Percentiles rank a stretch among this genome's conserved stretches.
Evolutionary conservation across 2,888 invertebrate species (phyloP).

Genomic region (Nymphalis c-album): DNA sequence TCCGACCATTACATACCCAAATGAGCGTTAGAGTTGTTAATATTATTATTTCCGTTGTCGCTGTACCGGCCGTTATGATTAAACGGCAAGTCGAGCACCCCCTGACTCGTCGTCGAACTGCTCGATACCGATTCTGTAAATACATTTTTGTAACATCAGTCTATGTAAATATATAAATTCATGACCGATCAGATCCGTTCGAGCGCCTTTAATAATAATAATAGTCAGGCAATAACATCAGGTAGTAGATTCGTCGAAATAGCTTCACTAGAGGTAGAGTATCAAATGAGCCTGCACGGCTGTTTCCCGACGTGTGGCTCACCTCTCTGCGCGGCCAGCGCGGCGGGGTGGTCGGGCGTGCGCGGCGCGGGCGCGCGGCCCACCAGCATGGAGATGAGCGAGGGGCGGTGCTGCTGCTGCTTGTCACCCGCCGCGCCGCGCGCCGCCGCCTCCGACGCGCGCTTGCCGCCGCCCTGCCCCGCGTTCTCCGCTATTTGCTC

Average conservation of each 20-base stretch:
- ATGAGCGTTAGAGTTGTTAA: conserved; percentile 49
- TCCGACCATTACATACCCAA: conserved; percentile 46
- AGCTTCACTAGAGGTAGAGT: too few species aligned
- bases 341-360: conserved; percentile 69
- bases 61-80: conserved; percentile 57
- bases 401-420: conserved; percentile 69
- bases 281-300: too few species aligned
- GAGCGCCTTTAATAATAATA: too few species aligned
- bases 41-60: conserved; percentile 49
- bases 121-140: conserved; percentile 82
- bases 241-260: too few species aligned
- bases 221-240: too few species aligned
- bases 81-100: conserved; percentile 59
- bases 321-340: conserved; percentile 69
- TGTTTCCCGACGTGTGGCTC: too few species aligned
- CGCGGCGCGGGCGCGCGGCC: conserved; percentile 62
- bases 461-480: conserved; percentile 61
- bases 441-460: conserved; percentile 72
- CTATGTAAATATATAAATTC: not conserved
- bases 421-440: conserved; percentile 70
- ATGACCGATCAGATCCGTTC: too few species aligned
- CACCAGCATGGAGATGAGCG: conserved; percentile 72
- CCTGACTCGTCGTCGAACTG: conserved; percentile 81
- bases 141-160: not conserved
- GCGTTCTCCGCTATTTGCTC: conserved; percentile 70